These are phyloP conservation scores for Diabrotica balteata DNA, from an alignment of 2,888 invertebrate genomes.

Conservation along the genomic window DNA sequence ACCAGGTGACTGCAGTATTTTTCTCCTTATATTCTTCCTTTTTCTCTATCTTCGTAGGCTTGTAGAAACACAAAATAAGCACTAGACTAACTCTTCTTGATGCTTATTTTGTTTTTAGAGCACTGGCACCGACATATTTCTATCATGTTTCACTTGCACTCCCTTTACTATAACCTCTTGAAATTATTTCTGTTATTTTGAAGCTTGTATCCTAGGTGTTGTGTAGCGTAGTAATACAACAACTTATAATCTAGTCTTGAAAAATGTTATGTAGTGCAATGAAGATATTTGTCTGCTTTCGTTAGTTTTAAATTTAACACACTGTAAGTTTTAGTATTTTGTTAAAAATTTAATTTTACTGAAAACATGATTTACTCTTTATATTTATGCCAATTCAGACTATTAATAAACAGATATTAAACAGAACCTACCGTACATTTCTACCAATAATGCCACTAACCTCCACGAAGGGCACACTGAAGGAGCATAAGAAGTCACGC, in stretches of 20 bases:
- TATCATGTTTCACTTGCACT: slow-evolving; percentile 56
- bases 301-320: neutral
- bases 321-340: no score
- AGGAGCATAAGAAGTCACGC: no score
- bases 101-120: slow-evolving; percentile 51
- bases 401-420: no score
- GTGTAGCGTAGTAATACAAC: no score
- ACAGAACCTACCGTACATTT: no score
- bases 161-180: slow-evolving; percentile 35
- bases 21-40: slow-evolving; percentile 42
- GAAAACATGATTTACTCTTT: no score
- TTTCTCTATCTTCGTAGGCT: slow-evolving; percentile 49
- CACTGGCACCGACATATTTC: slow-evolving; percentile 61
- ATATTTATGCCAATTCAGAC: no score
- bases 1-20: slow-evolving; percentile 54
- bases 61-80: slow-evolving; percentile 49
- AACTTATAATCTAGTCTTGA: no score
- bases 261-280: neutral
- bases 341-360: no score
- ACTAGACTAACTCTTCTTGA: slow-evolving; percentile 18
- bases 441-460: no score
- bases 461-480: no score
- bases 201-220: no score
- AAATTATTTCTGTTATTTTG: slow-evolving; percentile 16
- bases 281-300: neutral